Evolutionary conservation across 2,113 vertebrate species (phyloP).

Genomic region (Salvelinus namaycush): DNA sequence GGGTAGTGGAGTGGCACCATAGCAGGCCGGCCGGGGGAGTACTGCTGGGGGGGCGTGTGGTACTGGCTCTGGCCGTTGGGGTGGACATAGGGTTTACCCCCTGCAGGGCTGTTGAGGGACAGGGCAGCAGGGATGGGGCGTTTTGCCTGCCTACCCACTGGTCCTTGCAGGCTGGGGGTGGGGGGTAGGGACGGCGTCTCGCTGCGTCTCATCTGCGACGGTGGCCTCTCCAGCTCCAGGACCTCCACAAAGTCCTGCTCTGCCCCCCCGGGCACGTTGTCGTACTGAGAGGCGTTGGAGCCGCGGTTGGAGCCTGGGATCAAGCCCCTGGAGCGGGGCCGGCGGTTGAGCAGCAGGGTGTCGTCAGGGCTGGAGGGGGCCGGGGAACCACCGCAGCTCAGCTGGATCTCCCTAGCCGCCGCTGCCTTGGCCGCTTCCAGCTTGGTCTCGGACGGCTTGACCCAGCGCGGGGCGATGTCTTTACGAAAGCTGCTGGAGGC

Average conservation of each 20-base stretch:
- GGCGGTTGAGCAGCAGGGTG: constrained; percentile 43
- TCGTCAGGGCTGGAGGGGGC: constrained; percentile 68
- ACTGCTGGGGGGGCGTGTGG: constrained; percentile 68
- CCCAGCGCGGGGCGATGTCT: constrained; percentile 87
- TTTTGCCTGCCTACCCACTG: constrained; percentile 63
- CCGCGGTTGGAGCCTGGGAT: constrained; percentile 79
- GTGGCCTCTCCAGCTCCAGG: constrained; percentile 69
- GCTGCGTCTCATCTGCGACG: constrained; percentile 65
- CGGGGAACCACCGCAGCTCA: constrained; percentile 43
- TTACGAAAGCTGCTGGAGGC: constrained; percentile 70
- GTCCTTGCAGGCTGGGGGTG: constrained; percentile 53
- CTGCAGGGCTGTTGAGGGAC: constrained; percentile 52
- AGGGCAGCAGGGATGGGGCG: constrained; percentile 56
- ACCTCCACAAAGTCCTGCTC: constrained; percentile 75
- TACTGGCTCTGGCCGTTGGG: constrained; percentile 66
- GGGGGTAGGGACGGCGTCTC: constrained; percentile 67
- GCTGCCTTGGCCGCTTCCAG: constrained; percentile 81
- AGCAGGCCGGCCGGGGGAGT: constrained; percentile 48
- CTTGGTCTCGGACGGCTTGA: constrained; percentile 86
- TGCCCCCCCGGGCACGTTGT: constrained; percentile 84
- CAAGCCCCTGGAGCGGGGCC: constrained; percentile 73
- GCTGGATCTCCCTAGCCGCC: constrained; percentile 66
- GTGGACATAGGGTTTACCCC: constrained; percentile 64
- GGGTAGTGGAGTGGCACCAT: constrained; percentile 67
- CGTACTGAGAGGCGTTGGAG: constrained; percentile 94